A percentile compares a stretch with the other conserved stretches of the same genome.
Conservation (phyloP, 2,113 vertebrate genomes). For the Archilochus colubris region DNA sequence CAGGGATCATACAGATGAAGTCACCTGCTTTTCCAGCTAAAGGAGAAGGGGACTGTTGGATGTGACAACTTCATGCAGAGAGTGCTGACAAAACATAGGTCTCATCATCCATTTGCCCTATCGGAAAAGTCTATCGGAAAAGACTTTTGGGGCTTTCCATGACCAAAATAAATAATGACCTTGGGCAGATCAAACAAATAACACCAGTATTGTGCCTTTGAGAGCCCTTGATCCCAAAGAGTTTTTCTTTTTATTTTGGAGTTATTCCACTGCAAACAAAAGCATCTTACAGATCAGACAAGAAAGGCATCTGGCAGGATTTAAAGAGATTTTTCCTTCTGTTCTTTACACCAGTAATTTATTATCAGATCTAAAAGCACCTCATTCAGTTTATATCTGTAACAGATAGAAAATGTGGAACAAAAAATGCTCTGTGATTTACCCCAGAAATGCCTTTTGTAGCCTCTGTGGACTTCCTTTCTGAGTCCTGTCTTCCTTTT, state of each 20-base stretch:
- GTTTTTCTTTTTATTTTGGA: constrained; percentile 44
- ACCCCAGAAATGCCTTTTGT: not conserved
- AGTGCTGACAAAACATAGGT: not conserved
- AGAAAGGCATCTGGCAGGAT: not conserved
- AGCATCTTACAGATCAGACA: not conserved
- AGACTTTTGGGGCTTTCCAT: not conserved
- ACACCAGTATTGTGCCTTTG: not conserved
- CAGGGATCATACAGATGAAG: not conserved
- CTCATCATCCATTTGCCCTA: not conserved
- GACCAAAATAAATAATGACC: not conserved
- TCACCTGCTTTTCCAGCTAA: not conserved
- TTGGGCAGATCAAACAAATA: constrained; percentile 1
- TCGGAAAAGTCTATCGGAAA: not conserved
- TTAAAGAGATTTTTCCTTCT: not conserved
- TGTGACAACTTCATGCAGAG: not conserved
- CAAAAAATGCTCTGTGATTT: not conserved
- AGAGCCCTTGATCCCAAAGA: constrained; percentile 9
- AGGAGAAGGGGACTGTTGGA: not conserved
- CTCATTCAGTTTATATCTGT: not conserved
- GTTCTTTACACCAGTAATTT: not conserved
- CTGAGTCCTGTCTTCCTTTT: not conserved
- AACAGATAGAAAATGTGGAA: not conserved
- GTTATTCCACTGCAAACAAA: constrained; percentile 20
- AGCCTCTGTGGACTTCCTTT: not conserved
- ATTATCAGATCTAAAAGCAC: not conserved